Evolutionary conservation across 2,888 invertebrate genomes (phyloP), one percentile per base, ranked within the genome.

Genomic region (Limnephilus marmoratus): DNA sequence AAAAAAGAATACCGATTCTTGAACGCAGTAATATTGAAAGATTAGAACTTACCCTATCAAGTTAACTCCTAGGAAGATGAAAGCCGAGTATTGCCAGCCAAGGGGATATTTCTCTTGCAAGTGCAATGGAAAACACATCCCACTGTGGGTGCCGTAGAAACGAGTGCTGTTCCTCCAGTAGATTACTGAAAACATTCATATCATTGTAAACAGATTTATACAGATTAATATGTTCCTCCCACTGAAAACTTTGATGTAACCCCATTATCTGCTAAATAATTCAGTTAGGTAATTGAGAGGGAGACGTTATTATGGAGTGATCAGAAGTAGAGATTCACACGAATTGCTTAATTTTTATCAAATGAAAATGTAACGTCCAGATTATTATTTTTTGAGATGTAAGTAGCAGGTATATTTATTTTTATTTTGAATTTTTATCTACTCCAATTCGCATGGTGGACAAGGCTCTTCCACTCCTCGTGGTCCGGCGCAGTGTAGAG

Each of bases 1-100:
- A 53, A 53, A 31, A 53, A 53, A 53, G 4, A 18, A 13, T 53
- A 15, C 5, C 15, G 3, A 53, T 15, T 13, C 15, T 53, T 5
- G 53, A 3, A 18, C 13, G 7, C 9, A 68, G 24, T 9, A 68
- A n/a, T 68, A 68, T 68, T n/a, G 7, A 68, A 2, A n/a, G 24
- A 24, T 24, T 24, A n/a, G 2, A 9, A 68, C 94, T 94, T 94
- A 96, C 96, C 97, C 95, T 49, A 96, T 94, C 13, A 97, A 95
- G 94, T 98, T 97, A 34, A 97, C 94, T 31, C 97, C 97, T 45
- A 97, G 95, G 94, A 97, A 97, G 93, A 98, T 96, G 94, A 97
- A 97, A 0, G 97, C 97, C 1, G 97, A 97, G 94, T 97, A 98
- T 94, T 97, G 96, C 97, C 97, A 98, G 31, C 98, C 97, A 41